A percentile compares a stretch with the other conserved stretches of the same genome.
Conservation (phyloP, 2,797 vertebrate species). For the Crenuchus spilurus region DNA sequence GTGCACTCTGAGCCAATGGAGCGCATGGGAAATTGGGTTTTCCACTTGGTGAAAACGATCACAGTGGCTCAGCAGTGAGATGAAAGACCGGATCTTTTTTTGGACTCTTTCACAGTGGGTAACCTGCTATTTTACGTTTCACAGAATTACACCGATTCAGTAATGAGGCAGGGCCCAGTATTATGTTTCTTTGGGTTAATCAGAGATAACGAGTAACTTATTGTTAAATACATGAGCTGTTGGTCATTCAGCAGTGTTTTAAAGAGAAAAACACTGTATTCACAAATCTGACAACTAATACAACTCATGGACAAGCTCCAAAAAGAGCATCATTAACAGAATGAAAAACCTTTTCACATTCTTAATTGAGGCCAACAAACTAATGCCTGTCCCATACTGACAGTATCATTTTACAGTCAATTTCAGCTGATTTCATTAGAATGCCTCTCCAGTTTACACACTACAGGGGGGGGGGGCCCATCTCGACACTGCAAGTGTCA, state of each 20-base stretch:
- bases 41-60: slow-evolving; percentile 65
- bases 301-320: not conserved
- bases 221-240: not conserved
- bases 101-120: not conserved
- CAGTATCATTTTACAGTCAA: slow-evolving; percentile 7
- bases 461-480: not conserved
- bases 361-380: slow-evolving; percentile 3
- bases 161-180: not conserved
- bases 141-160: slow-evolving; percentile 8
- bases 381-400: not conserved
- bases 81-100: slow-evolving; percentile 8
- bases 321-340: not conserved
- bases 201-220: not conserved
- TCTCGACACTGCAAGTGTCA: not conserved
- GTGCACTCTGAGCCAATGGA: slow-evolving; percentile 67
- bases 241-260: not conserved
- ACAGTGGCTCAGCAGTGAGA: slow-evolving; percentile 13
- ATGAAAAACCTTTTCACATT: not conserved
- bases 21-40: slow-evolving; percentile 65
- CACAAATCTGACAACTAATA: no score
- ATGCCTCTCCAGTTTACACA: not conserved
- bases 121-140: slow-evolving; percentile 23
- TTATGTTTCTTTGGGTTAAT: slow-evolving; percentile 2
- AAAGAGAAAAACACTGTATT: no score
- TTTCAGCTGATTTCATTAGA: slow-evolving; percentile 12